Conservation (phyloP, 2,888 invertebrate genomes). For the Eristalis tenax region DNA sequence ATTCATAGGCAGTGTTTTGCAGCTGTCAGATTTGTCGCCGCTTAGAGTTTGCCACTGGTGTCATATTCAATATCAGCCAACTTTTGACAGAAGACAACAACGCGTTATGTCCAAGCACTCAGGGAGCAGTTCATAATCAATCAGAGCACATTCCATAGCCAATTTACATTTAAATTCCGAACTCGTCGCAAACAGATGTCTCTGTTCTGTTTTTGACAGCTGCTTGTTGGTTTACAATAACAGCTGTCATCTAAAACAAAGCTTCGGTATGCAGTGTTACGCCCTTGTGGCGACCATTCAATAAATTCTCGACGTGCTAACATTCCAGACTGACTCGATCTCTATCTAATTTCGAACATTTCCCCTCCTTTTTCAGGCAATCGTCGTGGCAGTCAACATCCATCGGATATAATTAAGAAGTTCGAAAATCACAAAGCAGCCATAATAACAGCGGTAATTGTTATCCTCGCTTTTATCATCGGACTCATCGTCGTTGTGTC, state of each 20-base stretch:
- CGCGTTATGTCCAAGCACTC: no score
- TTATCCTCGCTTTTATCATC: conserved; percentile 73
- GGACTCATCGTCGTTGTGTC: conserved; percentile 74
- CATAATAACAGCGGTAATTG: conserved; percentile 69
- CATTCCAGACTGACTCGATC: neutral
- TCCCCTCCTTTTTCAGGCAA: conserved; percentile 20
- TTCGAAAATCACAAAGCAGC: conserved; percentile 70
- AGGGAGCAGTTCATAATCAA: no score
- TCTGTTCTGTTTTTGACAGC: neutral
- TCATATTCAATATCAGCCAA: no score
- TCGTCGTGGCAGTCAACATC: conserved; percentile 40
- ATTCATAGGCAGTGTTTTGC: no score
- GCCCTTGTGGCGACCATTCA: neutral
- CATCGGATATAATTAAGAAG: conserved; percentile 50
- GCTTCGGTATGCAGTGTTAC: neutral
- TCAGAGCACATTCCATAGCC: no score
- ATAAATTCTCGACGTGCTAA: neutral
- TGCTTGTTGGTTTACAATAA: neutral
- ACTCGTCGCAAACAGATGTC: neutral
- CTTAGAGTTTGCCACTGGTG: no score
- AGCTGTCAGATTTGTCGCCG: no score
- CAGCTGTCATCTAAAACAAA: neutral
- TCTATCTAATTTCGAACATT: neutral
- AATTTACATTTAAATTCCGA: neutral
- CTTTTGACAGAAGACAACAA: no score